Evolutionary conservation across 2,888 invertebrate genomes (phyloP).

Genomic region (Tipula confusa): DNA sequence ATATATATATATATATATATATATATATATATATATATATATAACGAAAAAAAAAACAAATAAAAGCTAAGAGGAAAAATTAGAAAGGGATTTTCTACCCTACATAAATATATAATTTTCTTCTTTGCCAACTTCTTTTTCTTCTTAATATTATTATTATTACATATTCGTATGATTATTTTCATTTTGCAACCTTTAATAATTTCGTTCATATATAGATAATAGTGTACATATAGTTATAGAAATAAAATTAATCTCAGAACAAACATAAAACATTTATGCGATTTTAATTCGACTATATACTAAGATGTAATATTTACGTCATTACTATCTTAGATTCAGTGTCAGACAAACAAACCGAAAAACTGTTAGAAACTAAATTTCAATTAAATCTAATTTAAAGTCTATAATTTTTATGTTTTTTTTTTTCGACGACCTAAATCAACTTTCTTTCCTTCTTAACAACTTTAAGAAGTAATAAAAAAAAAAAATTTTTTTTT

Average conservation of each 20-base stretch:
- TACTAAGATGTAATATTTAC: not conserved
- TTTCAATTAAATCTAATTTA: slow-evolving; percentile 25
- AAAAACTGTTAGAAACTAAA: not conserved
- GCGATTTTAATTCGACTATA: too few relatives aligned
- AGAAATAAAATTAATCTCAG: not conserved
- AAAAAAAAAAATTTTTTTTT: not conserved
- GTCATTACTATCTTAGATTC: not conserved
- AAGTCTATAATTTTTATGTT: not conserved
- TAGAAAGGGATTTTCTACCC: slow-evolving; percentile 3
- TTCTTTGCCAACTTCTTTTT: not conserved
- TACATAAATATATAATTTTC: not conserved
- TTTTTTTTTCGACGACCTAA: not conserved
- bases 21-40: not conserved
- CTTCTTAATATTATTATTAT: not conserved
- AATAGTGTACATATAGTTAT: not conserved
- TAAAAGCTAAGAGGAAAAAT: not conserved
- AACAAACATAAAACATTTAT: too few relatives aligned
- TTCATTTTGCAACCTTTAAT: not conserved
- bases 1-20: not conserved
- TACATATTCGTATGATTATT: not conserved
- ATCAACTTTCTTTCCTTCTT: slow-evolving; percentile 25
- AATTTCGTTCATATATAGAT: not conserved
- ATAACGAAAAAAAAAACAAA: not conserved
- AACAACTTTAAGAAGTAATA: not conserved
- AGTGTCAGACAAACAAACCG: not conserved